phyloP scores from a whole-genome alignment of 2,797 vertebrate species.

The Pseudopleuronectes americanus region DNA sequence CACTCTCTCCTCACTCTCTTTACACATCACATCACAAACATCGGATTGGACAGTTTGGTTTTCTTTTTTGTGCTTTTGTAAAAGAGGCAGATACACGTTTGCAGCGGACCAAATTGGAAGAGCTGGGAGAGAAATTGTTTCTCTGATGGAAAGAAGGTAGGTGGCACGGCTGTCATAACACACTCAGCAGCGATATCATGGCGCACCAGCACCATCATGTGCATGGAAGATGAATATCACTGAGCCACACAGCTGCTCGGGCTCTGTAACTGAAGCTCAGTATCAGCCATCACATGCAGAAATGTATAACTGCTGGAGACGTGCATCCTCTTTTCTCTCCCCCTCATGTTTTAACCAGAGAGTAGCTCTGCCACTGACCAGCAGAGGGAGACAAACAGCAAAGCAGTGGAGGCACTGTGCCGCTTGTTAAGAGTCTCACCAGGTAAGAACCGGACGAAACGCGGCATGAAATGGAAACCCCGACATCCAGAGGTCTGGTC shows the following conservation, averaged over 20 bases:
- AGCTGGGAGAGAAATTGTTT: slow-evolving; percentile 58
- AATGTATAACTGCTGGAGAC: background rate
- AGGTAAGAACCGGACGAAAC: slow-evolving; percentile 96
- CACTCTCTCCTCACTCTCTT: slow-evolving; percentile 18
- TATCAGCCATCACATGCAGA: background rate
- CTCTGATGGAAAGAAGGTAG: slow-evolving; percentile 62
- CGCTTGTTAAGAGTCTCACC: slow-evolving; percentile 79
- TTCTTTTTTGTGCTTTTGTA: slow-evolving; percentile 32
- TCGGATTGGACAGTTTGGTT: slow-evolving; percentile 11
- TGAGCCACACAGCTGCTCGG: slow-evolving; percentile 1
- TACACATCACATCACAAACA: slow-evolving; percentile 59
- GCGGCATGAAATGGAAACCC: slow-evolving; percentile 97
- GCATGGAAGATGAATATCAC: slow-evolving; percentile 45
- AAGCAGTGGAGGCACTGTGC: background rate
- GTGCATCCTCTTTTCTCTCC: background rate
- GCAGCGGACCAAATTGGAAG: slow-evolving; percentile 58
- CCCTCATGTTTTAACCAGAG: background rate
- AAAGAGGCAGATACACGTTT: slow-evolving; percentile 61
- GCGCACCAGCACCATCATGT: slow-evolving; percentile 77
- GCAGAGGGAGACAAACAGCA: slow-evolving; percentile 7
- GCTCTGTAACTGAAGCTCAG: background rate
- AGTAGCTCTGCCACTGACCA: background rate
- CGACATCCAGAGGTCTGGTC: slow-evolving; percentile 83
- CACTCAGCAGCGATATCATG: background rate
- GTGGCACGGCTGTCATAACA: slow-evolving; percentile 53